Percentiles rank a stretch among this genome's conserved stretches.
phyloP scores from a whole-genome alignment of 2,888 invertebrate species.

The Cataglyphis albicans region DNA sequence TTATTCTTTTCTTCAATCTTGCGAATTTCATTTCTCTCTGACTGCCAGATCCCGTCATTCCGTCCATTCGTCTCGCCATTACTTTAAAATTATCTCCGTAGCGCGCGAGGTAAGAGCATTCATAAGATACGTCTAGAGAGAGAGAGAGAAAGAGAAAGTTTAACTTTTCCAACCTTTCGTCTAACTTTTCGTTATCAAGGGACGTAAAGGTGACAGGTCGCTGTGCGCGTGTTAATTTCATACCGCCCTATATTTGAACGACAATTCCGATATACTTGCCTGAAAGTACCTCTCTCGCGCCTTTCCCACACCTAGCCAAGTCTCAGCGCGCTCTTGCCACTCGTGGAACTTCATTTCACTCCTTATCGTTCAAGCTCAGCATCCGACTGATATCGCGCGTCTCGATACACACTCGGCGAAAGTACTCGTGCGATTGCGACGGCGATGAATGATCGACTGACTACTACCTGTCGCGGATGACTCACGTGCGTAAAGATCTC shows the following conservation, averaged over 20 bases:
- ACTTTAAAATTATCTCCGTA: conserved; percentile 25
- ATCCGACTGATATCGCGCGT: conserved; percentile 14
- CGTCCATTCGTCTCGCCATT: conserved; percentile 12
- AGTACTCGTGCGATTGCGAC: conserved; percentile 40
- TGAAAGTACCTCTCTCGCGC: conserved; percentile 41
- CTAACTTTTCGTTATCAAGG: conserved; percentile 26
- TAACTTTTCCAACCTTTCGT: neutral
- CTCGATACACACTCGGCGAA: conserved; percentile 44
- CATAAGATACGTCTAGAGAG: neutral
- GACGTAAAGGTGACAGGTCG: conserved; percentile 2
- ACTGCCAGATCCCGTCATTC: neutral
- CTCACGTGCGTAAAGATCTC: conserved; percentile 44
- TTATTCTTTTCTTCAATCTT: neutral
- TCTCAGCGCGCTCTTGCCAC: conserved; percentile 39
- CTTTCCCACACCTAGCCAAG: conserved; percentile 43
- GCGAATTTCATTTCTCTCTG: neutral
- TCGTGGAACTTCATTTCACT: conserved; percentile 32
- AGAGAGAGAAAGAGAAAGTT: conserved; percentile 22
- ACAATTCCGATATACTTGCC: conserved; percentile 27
- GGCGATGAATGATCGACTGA: conserved; percentile 50
- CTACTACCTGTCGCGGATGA: conserved; percentile 29
- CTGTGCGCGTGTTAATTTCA: conserved; percentile 27
- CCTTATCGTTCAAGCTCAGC: neutral
- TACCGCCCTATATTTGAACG: conserved; percentile 23
- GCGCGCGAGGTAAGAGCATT: conserved; percentile 33